A percentile compares a stretch with the other conserved stretches of the same genome.
Evolutionary conservation across 1,140 invertebrate genomes (phyloP).

Genomic region (Dreissena polymorpha): DNA sequence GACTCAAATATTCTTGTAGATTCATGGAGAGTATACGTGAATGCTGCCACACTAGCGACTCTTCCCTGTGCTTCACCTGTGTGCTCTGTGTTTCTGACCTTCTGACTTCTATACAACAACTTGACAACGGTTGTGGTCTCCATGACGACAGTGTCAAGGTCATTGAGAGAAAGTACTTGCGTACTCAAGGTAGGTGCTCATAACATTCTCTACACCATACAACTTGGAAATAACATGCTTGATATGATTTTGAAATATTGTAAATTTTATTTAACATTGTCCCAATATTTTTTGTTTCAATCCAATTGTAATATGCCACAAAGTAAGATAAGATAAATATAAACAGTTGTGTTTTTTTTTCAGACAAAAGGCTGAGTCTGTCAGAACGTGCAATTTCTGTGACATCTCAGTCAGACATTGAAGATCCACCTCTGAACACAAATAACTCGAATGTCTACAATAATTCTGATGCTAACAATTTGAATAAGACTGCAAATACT

Average conservation of each 20-base stretch:
- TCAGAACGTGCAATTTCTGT: constrained; percentile 23
- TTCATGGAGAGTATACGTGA: constrained; percentile 96
- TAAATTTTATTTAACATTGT: background rate
- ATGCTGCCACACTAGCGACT: constrained; percentile 85
- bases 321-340: no score
- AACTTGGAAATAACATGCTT: background rate
- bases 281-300: no score
- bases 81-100: constrained; percentile 92
- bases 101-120: constrained; percentile 89
- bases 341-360: no score
- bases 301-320: no score
- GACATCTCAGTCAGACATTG: constrained; percentile 17
- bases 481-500: no score
- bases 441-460: constrained; percentile 16
- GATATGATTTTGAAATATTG: background rate
- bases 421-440: background rate
- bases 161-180: constrained; percentile 24
- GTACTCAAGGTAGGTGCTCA: constrained; percentile 10
- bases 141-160: constrained; percentile 35
- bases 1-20: constrained; percentile 81
- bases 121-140: constrained; percentile 82
- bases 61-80: constrained; percentile 88
- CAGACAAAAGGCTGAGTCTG: constrained; percentile 3
- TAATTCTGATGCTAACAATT: no score
- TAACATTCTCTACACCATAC: background rate